Base-by-base conservation (phyloP, 2,113 vertebrate genomes). In the Labeo rohita region DNA sequence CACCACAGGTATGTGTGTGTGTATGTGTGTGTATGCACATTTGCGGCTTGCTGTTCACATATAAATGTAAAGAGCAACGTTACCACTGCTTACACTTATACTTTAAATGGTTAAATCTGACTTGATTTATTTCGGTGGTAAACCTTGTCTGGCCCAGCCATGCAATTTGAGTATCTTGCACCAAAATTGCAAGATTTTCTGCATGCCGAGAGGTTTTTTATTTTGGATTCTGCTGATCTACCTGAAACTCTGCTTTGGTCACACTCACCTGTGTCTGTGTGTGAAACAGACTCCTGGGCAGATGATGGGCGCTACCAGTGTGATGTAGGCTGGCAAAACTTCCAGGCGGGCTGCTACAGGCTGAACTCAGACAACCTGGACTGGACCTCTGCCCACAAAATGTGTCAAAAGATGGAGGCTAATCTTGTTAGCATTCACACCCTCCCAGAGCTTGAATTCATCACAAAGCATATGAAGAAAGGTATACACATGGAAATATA, bases 371-470 rank as follows among this genome's bases (percentile, higher is more conserved):
- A 98, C 86, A 97, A 96, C 90, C 95, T 92, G 47, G 96, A 94
- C 86, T 99, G 98, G 98, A 95, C 95, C 66, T 93, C 95, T 0
- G 96, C 98, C 0, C 96, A 96, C 91, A 97, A 96, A 91, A 94
- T 91, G 8, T 99, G 98, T 78, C 94, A 98, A 87, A 94, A 96
- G 85, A 95, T 95, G 0, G 97, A 97, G 0, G 96, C 96, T 2
- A 97, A 97, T 93, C 93, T 99, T 82, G 95, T 97, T 93, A 99
- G 98, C 94, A 94, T 99, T 90, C 98, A 99, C 93, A 97, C 96
- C 0, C 90, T 98, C 23, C 94, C 96, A 0, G 98, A 99, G 92
- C 93, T 99, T 83, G 98, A 99, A 93, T 99, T 98, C 34, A 94
- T 99, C 91, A 93, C 96, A 59, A 95, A 94, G 91, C 95, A 96